Conservation (phyloP, 2,797 vertebrate genomes). For the Margarornis squamiger region DNA sequence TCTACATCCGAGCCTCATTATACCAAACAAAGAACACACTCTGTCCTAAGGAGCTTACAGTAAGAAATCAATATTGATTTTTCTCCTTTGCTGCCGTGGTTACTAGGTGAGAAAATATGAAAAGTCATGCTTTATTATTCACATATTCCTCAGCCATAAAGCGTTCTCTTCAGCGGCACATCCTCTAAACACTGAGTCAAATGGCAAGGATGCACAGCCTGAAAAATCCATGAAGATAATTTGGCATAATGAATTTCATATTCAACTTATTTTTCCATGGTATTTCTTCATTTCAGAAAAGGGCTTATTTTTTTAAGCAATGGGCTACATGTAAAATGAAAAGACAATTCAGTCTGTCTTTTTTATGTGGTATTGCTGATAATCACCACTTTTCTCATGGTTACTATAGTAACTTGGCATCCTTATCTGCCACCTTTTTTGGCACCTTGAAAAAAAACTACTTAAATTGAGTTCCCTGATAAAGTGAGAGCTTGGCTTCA, state of each 20-base stretch:
- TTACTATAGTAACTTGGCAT: conserved; percentile 75
- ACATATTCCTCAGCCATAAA: neutral
- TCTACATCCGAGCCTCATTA: neutral
- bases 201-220: neutral
- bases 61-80: conserved; percentile 28
- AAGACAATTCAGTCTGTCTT: conserved; percentile 25
- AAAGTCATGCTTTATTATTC: conserved; percentile 8
- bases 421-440: conserved; percentile 53
- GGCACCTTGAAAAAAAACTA: conserved; percentile 42
- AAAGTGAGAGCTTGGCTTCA: conserved; percentile 28
- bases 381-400: conserved; percentile 33
- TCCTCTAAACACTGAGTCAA: neutral
- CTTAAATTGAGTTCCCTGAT: conserved; percentile 51
- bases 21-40: neutral
- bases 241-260: neutral
- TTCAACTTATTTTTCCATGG: neutral
- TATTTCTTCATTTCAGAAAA: neutral
- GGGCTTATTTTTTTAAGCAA: neutral
- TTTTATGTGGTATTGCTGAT: conserved; percentile 10
- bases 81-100: neutral
- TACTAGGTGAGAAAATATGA: conserved; percentile 12
- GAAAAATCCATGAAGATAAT: neutral
- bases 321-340: neutral
- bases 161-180: neutral
- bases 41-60: conserved; percentile 4